Evolutionary conservation across 2,797 vertebrate species (phyloP), one percentile per base, ranked within the genome.

Genomic region (Rhinella marina): DNA sequence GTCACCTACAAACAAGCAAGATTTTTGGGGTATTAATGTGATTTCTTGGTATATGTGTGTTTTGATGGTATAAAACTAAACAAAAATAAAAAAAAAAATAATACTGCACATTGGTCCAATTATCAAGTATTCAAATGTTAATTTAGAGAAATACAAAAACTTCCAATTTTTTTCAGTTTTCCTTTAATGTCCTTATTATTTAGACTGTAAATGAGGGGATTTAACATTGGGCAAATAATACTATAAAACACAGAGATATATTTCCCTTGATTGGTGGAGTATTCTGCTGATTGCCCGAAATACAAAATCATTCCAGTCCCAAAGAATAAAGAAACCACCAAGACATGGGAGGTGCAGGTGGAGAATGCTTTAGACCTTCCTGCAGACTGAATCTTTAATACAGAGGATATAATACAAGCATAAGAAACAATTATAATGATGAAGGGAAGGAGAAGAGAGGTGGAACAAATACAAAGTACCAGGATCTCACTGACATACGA

Each of bases 271-370:
- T 56, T 41, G 13, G 68, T 72, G 3, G 64, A 59, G 21, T 84
- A 73, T 0, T 75, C 19, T 3, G 70, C 32, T 12, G 29, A 84
- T 4, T 17, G 7, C 17, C 82, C 82, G 50, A 84, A 84, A n/a
- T 84, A 84, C 82, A 84, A 10, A n/a, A 14, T 17, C 21, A 84
- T 75, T 29, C 12, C 82, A 4, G 70, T 56, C 19, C 82, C 82
- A 17, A 59, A 84, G 16, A 73, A 84, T 32, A 84, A 84, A 32
- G 21, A 23, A 29, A 84, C 82, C 52, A 84, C 82, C 1, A 14
- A 13, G 14, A 84, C 19, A 32, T 84, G 82, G 12, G 68, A 83
- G 19, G 66, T 72, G 16, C 81, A 83, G 0, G 66, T 83, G 19
- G 64, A 83, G 61, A 62, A 62, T 2, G 82, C 66, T 54, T 84